Percentiles rank a stretch among this genome's conserved stretches.
These are phyloP conservation scores for Caenorhabditis sinica DNA, from an alignment of 2,888 invertebrate genomes.

Conservation along the genomic window DNA sequence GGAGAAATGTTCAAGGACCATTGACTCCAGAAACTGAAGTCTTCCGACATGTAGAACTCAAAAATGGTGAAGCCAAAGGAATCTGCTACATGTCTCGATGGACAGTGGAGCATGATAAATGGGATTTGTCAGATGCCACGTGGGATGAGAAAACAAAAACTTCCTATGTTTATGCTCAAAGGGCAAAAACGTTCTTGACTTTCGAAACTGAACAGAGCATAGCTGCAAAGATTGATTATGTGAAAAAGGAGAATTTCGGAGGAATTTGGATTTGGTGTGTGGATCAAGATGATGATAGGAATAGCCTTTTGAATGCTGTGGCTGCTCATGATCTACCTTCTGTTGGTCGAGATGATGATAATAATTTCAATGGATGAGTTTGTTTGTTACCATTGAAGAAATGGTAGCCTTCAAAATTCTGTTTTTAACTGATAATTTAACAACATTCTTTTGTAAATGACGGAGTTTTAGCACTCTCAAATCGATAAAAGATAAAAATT, in stretches of 20 bases:
- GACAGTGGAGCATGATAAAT: not conserved
- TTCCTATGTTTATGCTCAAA: not conserved
- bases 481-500: no score
- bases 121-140: not conserved
- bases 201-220: slow-evolving; percentile 17
- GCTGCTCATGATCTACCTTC: no score
- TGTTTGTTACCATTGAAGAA: no score
- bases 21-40: not conserved
- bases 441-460: no score
- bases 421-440: no score
- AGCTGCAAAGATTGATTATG: not conserved
- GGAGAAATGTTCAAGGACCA: not conserved
- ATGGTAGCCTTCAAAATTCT: no score
- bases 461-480: no score
- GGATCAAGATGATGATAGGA: not conserved
- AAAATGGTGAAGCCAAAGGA: not conserved
- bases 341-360: no score
- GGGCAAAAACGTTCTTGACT: not conserved
- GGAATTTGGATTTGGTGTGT: slow-evolving; percentile 19
- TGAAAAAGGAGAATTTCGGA: not conserved
- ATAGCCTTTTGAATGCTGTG: not conserved
- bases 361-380: no score
- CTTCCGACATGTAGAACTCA: not conserved
- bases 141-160: slow-evolving; percentile 9
- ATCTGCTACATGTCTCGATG: not conserved